Evolutionary conservation across 2,797 vertebrate species (phyloP), one percentile per base, ranked within the genome.

Genomic region (Hephaestus fuliginosus): DNA sequence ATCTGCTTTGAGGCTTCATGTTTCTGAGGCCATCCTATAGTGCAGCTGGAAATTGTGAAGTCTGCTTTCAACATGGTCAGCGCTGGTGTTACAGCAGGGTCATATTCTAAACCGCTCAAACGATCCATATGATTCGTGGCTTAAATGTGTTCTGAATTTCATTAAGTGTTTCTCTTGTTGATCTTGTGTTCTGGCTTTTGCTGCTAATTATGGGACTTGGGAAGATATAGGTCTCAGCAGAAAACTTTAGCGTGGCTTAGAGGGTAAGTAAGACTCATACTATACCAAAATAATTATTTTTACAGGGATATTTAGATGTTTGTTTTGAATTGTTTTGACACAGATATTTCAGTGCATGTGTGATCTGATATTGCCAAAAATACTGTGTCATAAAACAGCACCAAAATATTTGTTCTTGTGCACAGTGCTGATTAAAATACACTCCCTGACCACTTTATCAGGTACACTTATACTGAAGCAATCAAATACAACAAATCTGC

Each of bases 1-100:
- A 84, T 93, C 91, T 91, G 92, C 92, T 94, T 91, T 93, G 89
- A 94, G 93, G 92, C 87, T 94, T 84, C 87, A 67, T 52, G 28
- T 89, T 90, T 91, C 90, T 80, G 76, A 87, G 83, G 86, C 86
- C 44, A 60, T 80, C 70, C 74, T 67, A 80, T 68, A 63, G 76
- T 78, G 56, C 72, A 64, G 66, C 75, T 90, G 89, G 84, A 90
- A 87, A 93, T 84, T 75, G 83, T 78, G 79, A 92, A 85, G 70
- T 78, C 74, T 73, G 78, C 86, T 89, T 92, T 92, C 74, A 88
- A 90, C 85, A 74, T 78, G 82, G 86, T 86, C 73, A 71, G n/a
- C 66, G 77, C 80, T 69, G 66, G 78, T 83, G 84, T 84, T 83
- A 74, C 70, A 89, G 78, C 75, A 82, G 87, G 89, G 82, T 91